Evolutionary conservation across 2,113 vertebrate species (phyloP), one percentile per base, ranked within the genome.

Genomic region (Syngnathus floridae): DNA sequence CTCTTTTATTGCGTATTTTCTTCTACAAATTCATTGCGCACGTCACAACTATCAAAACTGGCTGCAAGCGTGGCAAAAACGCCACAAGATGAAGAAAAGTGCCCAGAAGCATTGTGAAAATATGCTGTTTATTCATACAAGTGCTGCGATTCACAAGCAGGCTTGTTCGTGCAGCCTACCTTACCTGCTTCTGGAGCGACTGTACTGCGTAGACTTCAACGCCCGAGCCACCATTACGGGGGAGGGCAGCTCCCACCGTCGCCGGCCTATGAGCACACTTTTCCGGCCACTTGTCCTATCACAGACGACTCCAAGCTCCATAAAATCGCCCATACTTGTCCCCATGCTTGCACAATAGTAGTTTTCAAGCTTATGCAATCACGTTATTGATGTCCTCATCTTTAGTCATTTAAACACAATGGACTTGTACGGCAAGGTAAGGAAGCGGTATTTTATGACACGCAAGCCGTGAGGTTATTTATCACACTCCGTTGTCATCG

Each of bases 371-470:
- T 22, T 22, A 21, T 7, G 52, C 22, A 26, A 26, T 55, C 22
- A 16, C 22, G 13, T 56, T 56, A 9, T 0, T 11, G 35, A 7
- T n/a, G 35, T 31, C 13, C 26, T 3, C 26, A 16, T 14, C 6
- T 56, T 31, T 35, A 7, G 13, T 56, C 7, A 14, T 35, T 12
- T 26, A 14, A 26, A 22, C n/a, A 49, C 62, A 55, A 94, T 94
- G 92, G 94, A 95, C 65, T 82, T 94, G 64, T 94, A 95, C 57
- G 93, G 93, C 43, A 95, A 94, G 93, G 93, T 94, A 92, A 91
- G 91, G 56, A 14, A 21, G 8, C 26, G 1, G 1, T 69, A 73
- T 62, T 41, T 13, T 60, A 14, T 62, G 45, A 16, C 2, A 43
- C 4, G 21, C 1, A 6, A 70, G 54, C 51, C 49, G 38, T 35